A percentile compares a stretch with the other conserved stretches of the same genome.
Conservation (phyloP, 2,113 vertebrate genomes). For the Terrapene triunguis region DNA sequence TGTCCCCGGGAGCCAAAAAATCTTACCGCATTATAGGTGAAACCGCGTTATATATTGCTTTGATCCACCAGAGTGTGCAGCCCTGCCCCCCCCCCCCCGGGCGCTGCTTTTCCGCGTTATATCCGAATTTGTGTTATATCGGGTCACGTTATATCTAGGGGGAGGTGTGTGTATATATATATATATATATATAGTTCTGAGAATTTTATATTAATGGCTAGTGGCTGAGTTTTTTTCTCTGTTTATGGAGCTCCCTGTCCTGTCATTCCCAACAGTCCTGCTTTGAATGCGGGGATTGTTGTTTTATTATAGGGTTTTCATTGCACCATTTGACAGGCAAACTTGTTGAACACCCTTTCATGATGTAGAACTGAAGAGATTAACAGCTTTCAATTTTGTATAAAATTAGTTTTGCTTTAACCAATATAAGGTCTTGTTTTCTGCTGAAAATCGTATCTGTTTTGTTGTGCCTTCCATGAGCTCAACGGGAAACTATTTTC, state of each 20-base stretch:
- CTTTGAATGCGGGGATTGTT: neutral
- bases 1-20: no score
- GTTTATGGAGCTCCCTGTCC: neutral
- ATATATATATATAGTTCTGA: conserved; percentile 5
- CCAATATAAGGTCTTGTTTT: conserved; percentile 33
- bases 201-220: conserved; percentile 10
- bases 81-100: no score
- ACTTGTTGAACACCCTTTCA: neutral
- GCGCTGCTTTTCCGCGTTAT: no score
- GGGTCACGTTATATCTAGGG: no score
- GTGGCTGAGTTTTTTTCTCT: neutral
- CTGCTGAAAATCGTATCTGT: conserved; percentile 32
- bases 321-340: conserved; percentile 15
- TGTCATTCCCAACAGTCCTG: neutral
- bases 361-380: conserved; percentile 21
- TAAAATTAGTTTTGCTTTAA: conserved; percentile 50
- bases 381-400: conserved; percentile 53
- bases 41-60: no score
- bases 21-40: no score
- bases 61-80: no score
- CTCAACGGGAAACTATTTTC: conserved; percentile 24
- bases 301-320: conserved; percentile 4
- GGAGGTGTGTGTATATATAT: no score
- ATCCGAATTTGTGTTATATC: no score
- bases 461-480: neutral